Percentiles rank a stretch among this genome's conserved stretches.
These are phyloP conservation scores for Strix aluco DNA, from an alignment of 2,113 vertebrate species.

Conservation along the genomic window DNA sequence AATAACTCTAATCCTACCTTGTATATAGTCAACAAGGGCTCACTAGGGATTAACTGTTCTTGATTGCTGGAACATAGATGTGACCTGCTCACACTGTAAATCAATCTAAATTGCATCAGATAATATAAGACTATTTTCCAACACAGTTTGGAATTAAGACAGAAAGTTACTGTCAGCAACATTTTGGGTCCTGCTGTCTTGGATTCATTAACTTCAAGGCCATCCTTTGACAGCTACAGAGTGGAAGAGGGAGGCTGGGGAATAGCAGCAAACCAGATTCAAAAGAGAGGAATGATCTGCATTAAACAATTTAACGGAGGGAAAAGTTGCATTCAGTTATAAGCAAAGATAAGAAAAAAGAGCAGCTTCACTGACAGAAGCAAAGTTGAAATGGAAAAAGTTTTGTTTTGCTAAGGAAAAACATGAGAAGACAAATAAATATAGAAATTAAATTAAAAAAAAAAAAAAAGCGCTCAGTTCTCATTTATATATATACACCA, in stretches of 20 bases:
- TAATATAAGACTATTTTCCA: background rate
- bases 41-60: background rate
- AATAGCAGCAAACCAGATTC: background rate
- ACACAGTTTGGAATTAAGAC: constrained; percentile 15
- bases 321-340: background rate
- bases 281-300: background rate
- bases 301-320: background rate
- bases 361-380: background rate
- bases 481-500: background rate
- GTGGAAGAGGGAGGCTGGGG: background rate
- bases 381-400: background rate
- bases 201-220: constrained; percentile 36
- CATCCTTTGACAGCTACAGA: constrained; percentile 10
- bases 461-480: background rate
- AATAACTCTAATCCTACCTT: background rate
- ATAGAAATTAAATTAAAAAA: background rate
- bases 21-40: background rate
- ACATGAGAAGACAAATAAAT: background rate
- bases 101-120: background rate
- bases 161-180: constrained; percentile 1
- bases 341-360: background rate
- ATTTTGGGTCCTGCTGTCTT: background rate
- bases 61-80: background rate
- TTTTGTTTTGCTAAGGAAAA: background rate
- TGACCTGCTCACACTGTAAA: background rate